Evolutionary conservation across 2,113 vertebrate species (phyloP).

Genomic region (Corynorhinus townsendii): DNA sequence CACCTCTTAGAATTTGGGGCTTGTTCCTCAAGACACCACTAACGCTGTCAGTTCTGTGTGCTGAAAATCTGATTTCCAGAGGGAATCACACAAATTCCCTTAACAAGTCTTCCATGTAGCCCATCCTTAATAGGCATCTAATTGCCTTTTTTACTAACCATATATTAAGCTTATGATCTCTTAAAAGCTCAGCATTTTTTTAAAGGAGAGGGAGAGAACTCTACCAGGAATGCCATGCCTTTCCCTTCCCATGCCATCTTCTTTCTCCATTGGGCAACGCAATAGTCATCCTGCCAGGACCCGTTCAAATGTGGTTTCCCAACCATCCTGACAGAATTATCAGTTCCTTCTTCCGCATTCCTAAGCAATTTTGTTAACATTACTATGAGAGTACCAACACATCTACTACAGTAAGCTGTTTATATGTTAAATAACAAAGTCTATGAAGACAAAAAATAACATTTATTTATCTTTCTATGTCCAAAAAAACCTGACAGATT

Average conservation of each 20-base stretch:
- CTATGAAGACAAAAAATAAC: not conserved
- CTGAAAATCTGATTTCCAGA: slow-evolving; percentile 1
- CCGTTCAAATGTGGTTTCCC: not conserved
- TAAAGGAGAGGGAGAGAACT: not conserved
- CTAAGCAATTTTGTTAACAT: not conserved
- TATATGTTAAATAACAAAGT: not conserved
- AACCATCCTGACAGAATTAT: not conserved
- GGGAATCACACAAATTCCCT: too few species aligned
- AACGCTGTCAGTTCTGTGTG: not conserved
- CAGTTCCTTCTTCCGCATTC: not conserved
- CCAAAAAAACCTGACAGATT: not conserved
- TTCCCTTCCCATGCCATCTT: not conserved
- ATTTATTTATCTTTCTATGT: not conserved
- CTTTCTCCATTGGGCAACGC: not conserved
- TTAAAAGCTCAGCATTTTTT: not conserved
- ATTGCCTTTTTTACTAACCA: not conserved
- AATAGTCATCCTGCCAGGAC: not conserved
- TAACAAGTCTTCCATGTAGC: not conserved
- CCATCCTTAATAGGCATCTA: not conserved
- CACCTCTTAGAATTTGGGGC: not conserved
- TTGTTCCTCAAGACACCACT: not conserved
- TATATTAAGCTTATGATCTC: not conserved
- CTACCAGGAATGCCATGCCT: not conserved
- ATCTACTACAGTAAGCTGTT: not conserved
- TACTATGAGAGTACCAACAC: not conserved